phyloP scores from a whole-genome alignment of 1,140 invertebrate species.

The Tetranychus cinnabarinus region DNA sequence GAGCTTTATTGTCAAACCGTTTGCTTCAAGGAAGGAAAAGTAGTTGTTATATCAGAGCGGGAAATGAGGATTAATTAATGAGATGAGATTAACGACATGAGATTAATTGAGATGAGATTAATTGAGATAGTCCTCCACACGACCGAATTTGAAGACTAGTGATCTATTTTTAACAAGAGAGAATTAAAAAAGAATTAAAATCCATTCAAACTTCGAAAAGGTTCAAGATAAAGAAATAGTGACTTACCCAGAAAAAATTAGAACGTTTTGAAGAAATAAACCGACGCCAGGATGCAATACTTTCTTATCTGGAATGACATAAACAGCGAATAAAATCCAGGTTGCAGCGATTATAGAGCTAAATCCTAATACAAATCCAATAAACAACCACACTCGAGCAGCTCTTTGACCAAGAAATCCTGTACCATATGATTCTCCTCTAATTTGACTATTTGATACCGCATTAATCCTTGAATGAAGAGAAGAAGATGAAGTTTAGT shows the following conservation, averaged over 20 bases:
- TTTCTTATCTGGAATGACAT: conserved; percentile 21
- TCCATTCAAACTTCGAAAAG: too few relatives aligned
- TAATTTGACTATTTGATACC: conserved; percentile 76
- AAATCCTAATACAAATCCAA: conserved; percentile 89
- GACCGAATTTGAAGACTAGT: too few relatives aligned
- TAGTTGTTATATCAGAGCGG: too few relatives aligned
- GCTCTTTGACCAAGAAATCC: conserved; percentile 65
- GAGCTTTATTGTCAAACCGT: too few relatives aligned
- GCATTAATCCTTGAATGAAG: conserved; percentile 57
- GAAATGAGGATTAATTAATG: too few relatives aligned
- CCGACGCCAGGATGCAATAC: conserved; percentile 44
- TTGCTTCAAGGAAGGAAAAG: too few relatives aligned
- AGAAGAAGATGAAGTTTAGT: neutral
- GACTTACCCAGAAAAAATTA: conserved; percentile 54
- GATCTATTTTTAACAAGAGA: too few relatives aligned
- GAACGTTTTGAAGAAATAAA: conserved; percentile 76
- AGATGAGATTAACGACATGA: too few relatives aligned
- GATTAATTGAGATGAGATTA: too few relatives aligned
- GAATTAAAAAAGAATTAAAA: too few relatives aligned
- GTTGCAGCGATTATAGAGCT: conserved; percentile 76
- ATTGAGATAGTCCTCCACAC: too few relatives aligned
- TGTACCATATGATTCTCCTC: conserved; percentile 59
- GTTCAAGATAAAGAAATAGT: too few relatives aligned
- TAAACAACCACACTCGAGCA: conserved; percentile 77
- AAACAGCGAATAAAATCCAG: conserved; percentile 70